Conservation (phyloP, 2,113 vertebrate species). For the Scomber japonicus region DNA sequence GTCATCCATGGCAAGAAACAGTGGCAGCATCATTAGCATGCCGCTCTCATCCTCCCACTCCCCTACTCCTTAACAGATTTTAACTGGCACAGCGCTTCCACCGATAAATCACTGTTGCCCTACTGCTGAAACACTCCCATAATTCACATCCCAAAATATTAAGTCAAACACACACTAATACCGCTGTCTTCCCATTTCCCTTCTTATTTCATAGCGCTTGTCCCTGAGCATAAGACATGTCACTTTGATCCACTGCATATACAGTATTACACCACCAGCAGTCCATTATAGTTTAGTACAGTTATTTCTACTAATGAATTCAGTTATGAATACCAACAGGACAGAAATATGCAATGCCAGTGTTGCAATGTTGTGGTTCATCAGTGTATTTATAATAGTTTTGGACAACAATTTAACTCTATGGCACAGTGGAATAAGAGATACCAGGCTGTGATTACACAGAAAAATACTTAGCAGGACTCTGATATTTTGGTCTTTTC, state of each 20-base stretch:
- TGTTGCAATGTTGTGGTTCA: no score
- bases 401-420: background rate
- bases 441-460: no score
- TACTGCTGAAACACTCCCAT: constrained; percentile 62
- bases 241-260: constrained; percentile 29
- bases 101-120: constrained; percentile 69
- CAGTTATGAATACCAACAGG: background rate
- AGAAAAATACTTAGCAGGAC: background rate
- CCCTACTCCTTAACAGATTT: constrained; percentile 80
- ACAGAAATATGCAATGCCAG: background rate
- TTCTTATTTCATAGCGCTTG: constrained; percentile 18
- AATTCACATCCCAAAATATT: constrained; percentile 67
- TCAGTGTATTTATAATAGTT: no score
- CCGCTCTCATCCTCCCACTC: constrained; percentile 81
- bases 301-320: constrained; percentile 15
- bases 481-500: background rate
- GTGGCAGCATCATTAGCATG: constrained; percentile 83
- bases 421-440: no score
- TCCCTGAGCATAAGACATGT: constrained; percentile 11
- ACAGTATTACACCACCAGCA: background rate
- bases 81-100: constrained; percentile 75
- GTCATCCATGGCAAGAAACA: constrained; percentile 81
- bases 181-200: constrained; percentile 37
- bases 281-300: background rate
- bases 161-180: constrained; percentile 57